Percentiles rank a stretch among this genome's conserved stretches.
Evolutionary conservation across 2,797 vertebrate species (phyloP).

Genomic region (Artibeus jamaicensis): DNA sequence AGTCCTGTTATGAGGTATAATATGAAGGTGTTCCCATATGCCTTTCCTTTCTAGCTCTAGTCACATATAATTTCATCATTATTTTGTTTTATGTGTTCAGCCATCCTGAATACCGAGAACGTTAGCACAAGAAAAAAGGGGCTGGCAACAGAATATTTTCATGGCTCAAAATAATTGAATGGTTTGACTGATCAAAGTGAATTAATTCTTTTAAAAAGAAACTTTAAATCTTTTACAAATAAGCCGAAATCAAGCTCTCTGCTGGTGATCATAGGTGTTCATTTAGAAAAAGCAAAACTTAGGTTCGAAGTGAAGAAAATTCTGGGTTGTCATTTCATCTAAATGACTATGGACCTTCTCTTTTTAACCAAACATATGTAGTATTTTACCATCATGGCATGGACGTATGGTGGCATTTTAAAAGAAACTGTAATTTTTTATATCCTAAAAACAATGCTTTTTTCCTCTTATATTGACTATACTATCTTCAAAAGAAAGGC

Average conservation of each 20-base stretch:
- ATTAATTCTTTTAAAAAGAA: neutral
- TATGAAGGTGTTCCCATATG: neutral
- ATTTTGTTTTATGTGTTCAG: neutral
- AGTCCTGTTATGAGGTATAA: neutral
- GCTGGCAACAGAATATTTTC: neutral
- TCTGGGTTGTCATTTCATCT: constrained; percentile 48
- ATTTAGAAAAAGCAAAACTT: neutral
- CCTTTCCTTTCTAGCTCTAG: neutral
- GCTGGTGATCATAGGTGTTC: neutral
- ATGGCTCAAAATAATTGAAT: neutral
- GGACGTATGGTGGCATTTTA: constrained; percentile 4
- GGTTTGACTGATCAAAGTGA: neutral
- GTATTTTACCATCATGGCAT: constrained; percentile 45
- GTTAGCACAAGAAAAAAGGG: neutral
- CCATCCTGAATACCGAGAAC: neutral
- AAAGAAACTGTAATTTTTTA: constrained; percentile 57
- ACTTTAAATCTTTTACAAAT: neutral
- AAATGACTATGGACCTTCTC: neutral
- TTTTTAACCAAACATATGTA: constrained; percentile 36
- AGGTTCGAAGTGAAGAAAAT: neutral
- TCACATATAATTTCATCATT: neutral
- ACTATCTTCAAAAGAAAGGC: neutral
- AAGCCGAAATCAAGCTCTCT: neutral
- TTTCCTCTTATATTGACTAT: neutral
- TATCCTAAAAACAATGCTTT: neutral